Evolutionary conservation across 2,888 invertebrate genomes (phyloP).

Genomic region (Brassicogethes aeneus): DNA sequence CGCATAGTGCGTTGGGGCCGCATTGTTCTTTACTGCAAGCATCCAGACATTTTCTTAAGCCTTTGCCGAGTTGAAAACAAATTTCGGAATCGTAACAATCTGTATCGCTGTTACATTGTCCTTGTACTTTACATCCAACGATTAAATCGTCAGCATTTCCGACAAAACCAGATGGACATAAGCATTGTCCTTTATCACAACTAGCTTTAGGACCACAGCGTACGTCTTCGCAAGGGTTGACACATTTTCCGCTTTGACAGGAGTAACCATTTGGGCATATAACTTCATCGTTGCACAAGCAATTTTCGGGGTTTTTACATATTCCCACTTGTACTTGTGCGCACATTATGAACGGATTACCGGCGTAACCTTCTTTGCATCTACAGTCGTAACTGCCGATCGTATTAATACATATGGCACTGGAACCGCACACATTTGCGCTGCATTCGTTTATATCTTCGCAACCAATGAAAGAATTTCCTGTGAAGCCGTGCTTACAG

Average conservation of each 20-base stretch:
- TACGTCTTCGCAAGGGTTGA: constrained; percentile 66
- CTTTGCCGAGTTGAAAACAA: constrained; percentile 77
- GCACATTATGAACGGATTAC: constrained; percentile 82
- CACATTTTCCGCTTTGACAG: constrained; percentile 65
- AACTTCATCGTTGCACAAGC: constrained; percentile 60
- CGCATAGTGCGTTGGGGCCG: constrained; percentile 82
- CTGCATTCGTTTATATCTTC: constrained; percentile 77
- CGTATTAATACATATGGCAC: constrained; percentile 85
- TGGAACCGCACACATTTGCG: constrained; percentile 69
- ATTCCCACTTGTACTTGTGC: constrained; percentile 59
- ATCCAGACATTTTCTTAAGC: constrained; percentile 73
- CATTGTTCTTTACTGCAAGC: constrained; percentile 82
- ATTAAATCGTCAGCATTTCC: constrained; percentile 65
- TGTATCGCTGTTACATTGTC: constrained; percentile 71
- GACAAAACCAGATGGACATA: constrained; percentile 67
- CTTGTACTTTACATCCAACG: constrained; percentile 63
- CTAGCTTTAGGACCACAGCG: constrained; percentile 74
- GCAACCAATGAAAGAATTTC: constrained; percentile 78
- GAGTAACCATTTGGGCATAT: constrained; percentile 70
- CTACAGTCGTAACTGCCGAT: constrained; percentile 83
- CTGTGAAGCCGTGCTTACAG: constrained; percentile 74
- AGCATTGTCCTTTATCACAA: constrained; percentile 71
- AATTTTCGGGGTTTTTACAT: constrained; percentile 60
- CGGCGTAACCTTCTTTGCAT: constrained; percentile 74
- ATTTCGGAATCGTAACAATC: constrained; percentile 79